Evolutionary conservation across 2,113 vertebrate genomes (phyloP), one percentile per base, ranked within the genome.

Genomic region (Myxocyprinus asiaticus): DNA sequence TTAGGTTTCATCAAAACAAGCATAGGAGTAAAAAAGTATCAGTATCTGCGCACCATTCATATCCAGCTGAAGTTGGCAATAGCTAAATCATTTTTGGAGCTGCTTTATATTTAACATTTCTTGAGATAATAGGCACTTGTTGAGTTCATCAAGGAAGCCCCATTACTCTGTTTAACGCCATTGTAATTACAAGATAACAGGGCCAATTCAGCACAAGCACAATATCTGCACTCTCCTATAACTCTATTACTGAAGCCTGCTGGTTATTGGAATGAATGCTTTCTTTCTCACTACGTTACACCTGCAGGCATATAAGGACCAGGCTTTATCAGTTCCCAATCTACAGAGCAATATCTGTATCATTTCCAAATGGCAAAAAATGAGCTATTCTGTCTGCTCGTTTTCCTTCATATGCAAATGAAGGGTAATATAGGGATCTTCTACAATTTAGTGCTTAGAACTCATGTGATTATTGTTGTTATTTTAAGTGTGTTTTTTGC

Each of bases 271-370:
- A 79, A 85, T 91, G 83, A 89, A 90, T 89, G 85, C 79, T 74
- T 58, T 77, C 75, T 77, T 81, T 85, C 74, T 81, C 48, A 58
- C 67, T 53, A 58, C 61, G 15, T 75, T 78, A 78, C 65, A 84
- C 82, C 85, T 68, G 76, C 78, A 85, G 90, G 89, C 86, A 85
- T 86, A 77, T 83, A 76, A 83, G 81, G 87, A 78, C 81, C 65
- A 66, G 61, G 82, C 85, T 86, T 91, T 91, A 91, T 92, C 91
- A 87, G 85, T 89, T 87, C 90, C 81, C 92, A 92, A 91, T 92
- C 91, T 91, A 90, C 90, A 90, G 87, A 92, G 90, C 89, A 86
- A 87, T 76, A 82, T 89, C 88, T 85, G 79, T 89, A 91, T 92
- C 82, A 66, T 85, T 89, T 72, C 83, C 85, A 87, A 86, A 89